Base-by-base conservation (phyloP, 2,113 vertebrate genomes). In the Vicugna pacos region DNA sequence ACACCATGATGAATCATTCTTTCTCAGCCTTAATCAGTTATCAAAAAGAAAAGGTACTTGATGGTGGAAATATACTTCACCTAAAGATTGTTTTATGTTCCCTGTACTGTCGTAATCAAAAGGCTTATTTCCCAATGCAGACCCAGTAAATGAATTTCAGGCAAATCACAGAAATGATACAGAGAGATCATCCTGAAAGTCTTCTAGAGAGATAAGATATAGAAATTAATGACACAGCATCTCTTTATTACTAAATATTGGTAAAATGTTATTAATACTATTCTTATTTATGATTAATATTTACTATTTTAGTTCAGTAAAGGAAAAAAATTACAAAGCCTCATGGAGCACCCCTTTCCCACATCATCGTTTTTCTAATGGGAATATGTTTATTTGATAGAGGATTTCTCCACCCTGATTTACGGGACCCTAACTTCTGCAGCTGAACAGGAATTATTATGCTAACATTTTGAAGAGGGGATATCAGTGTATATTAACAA, bases 41-140 rank as follows among this genome's bases (percentile, higher is more conserved):
- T 76, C 32, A 77, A 86, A 97, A 73, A 79, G 65, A 75, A 90
- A 96, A 30, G 2, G 1, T 30, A 79, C 15, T 67, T 60, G 69
- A 56, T 50, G 22, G 24, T 77, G 20, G 35, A 91, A 91, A 93
- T 67, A 10, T 64, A 90, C 85, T 24, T 65, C 17, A 72, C 9
- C 38, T 54, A 60, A 17, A 32, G 15, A 86, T 35, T 52, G 14
- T 11, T 56, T 87, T 12, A 26, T 58, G 16, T 69, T 30, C 17
- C 3, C 24, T 54, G 22, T 50, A 52, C 22, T 67, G 15, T 72
- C 72, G 64, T n/a, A 93, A 46, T 77, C 5, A 8, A 77, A 72
- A 93, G 62, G 3, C 60, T 76, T 48, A 42, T 82, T 90, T 90
- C 46, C 54, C 58, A 86, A 69, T 50, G 17, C 11, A 58, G 46